Evolutionary conservation across 1,140 invertebrate species (phyloP), one percentile per base, ranked within the genome.

Genomic region (Drosophila sturtevanti): DNA sequence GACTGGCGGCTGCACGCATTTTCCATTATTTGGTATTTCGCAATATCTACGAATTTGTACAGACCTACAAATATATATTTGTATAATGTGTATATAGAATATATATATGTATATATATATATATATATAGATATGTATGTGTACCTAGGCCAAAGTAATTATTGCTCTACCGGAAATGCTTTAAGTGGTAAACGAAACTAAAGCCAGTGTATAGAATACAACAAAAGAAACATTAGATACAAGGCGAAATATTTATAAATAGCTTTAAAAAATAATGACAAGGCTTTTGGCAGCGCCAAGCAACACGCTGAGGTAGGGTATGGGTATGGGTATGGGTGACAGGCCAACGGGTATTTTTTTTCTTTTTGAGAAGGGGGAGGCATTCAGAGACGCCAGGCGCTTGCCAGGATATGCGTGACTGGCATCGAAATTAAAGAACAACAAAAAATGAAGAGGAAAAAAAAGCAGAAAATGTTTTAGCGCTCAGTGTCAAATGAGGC

Each of bases 371-470:
- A n/a, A n/a, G 52, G 38, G 5, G 27, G 51, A 24, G 16, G 59
- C 68, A 38, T 52, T 72, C 27, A 38, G 54, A 7, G 16, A 16
- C 14, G 41, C 16, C 14, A n/a, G 18, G 37, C 62, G 60, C 41
- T 54, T 67, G 66, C 54, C 82, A 87, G 82, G 82, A 87, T 87
- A 87, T 87, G 82, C 82, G 84, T 87, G 82, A 87, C 82, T 89
- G 68, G 82, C 79, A 89, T 86, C 65, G 65, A 82, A 87, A 87
- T 87, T 82, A 87, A 87, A 82, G 76, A 77, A 62, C 21, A 16
- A 54, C 5, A 27, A 75, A 22, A 67, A 71, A 27, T 48, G 22
- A 62, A 41, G 3, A 54, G 37, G 18, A 34, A 27, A 35, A 18
- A 16, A 10, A 38, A n/a, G 21, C 41, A 11, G n/a, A 41, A 63